Percentiles rank a stretch among this genome's conserved stretches.
phyloP scores from a whole-genome alignment of 2,797 vertebrate species.

The Vireo griseus region DNA sequence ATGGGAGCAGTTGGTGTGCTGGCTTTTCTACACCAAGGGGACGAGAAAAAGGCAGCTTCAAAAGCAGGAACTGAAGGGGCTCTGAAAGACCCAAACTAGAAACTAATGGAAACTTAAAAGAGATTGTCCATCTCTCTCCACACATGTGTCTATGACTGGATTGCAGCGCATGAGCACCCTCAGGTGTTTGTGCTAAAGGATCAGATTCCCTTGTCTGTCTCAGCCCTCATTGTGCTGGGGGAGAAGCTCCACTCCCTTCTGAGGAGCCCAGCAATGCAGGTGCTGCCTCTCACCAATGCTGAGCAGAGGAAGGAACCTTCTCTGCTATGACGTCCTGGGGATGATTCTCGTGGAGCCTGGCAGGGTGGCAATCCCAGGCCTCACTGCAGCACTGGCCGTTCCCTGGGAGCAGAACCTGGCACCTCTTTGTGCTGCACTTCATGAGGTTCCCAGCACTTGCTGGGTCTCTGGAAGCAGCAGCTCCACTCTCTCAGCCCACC shows the following conservation, averaged over 20 bases:
- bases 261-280: background rate
- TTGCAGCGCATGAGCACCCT: rapidly evolving
- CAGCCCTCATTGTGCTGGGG: rapidly evolving
- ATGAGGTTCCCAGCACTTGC: rapidly evolving
- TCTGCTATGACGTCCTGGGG: background rate
- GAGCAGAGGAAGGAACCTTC: background rate
- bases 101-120: background rate
- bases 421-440: background rate
- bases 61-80: background rate
- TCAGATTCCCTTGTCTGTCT: background rate
- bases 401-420: background rate
- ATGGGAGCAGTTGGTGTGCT: background rate
- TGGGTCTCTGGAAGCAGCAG: background rate
- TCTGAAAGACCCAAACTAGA: background rate
- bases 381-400: background rate
- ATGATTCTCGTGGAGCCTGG: rapidly evolving
- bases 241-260: rapidly evolving
- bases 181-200: background rate
- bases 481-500: rapidly evolving
- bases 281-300: background rate
- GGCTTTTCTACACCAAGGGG: background rate
- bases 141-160: rapidly evolving
- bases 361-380: background rate
- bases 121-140: background rate
- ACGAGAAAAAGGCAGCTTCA: background rate